Conservation (phyloP, 2,888 invertebrate genomes). For the Rhagium mordax region DNA sequence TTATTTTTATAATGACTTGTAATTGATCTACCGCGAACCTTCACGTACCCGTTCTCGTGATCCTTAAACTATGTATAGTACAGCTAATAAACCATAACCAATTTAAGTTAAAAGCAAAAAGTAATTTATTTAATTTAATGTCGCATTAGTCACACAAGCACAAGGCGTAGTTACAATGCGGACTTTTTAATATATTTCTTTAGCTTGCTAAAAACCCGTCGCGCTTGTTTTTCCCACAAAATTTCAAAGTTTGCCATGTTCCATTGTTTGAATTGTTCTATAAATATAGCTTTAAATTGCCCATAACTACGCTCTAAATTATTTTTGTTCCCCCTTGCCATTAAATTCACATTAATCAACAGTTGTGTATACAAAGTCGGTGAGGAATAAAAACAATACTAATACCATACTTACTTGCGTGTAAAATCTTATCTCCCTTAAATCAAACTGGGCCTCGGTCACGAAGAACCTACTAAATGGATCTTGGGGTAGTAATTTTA, state of each 20-base stretch:
- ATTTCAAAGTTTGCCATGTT: background rate
- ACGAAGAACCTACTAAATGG: conserved; percentile 86
- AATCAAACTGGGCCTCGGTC: conserved; percentile 87
- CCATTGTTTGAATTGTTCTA: background rate
- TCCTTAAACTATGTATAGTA: background rate
- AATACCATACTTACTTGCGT: conserved; percentile 80
- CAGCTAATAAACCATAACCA: background rate
- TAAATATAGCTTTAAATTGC: background rate
- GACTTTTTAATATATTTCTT: background rate
- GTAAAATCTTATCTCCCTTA: conserved; percentile 87
- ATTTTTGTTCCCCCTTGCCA: background rate
- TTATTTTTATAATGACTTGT: too few species aligned
- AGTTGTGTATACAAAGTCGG: background rate
- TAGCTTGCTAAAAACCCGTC: background rate
- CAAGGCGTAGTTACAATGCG: background rate
- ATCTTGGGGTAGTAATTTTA: conserved; percentile 84
- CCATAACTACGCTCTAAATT: background rate
- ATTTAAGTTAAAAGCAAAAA: background rate
- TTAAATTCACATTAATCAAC: background rate
- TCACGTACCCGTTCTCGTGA: too few species aligned
- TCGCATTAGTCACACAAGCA: background rate
- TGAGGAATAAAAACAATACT: conserved; percentile 17
- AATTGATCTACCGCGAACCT: too few species aligned
- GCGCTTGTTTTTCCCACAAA: background rate
- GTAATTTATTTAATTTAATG: background rate